A percentile compares a stretch with the other conserved stretches of the same genome.
phyloP scores from a whole-genome alignment of 2,797 vertebrate genomes.

The Alexandromys oeconomus region DNA sequence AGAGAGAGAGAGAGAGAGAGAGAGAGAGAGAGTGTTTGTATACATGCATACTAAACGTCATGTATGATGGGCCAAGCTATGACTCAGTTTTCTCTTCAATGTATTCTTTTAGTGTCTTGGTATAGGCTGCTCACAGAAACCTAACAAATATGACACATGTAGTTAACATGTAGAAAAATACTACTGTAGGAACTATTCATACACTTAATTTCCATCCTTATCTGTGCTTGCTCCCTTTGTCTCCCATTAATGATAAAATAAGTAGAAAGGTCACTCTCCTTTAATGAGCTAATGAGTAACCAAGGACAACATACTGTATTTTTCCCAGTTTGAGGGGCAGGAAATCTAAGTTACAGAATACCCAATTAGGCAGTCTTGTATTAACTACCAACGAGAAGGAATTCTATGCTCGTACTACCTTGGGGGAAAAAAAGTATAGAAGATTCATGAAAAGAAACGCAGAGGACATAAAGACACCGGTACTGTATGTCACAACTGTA shows the following conservation, averaged over 20 bases:
- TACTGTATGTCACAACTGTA: slow-evolving; percentile 15
- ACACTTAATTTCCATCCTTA: not conserved
- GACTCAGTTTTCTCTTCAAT: not conserved
- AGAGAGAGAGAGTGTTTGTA: no score
- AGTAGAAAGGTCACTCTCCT: slow-evolving; percentile 2
- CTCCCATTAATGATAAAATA: not conserved
- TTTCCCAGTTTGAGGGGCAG: not conserved
- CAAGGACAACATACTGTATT: slow-evolving; percentile 49
- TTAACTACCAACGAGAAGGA: slow-evolving; percentile 7
- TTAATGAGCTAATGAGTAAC: slow-evolving; percentile 60
- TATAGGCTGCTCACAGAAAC: not conserved
- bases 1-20: not conserved
- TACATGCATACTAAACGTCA: not conserved
- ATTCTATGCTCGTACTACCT: not conserved
- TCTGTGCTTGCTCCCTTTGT: not conserved
- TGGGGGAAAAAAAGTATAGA: not conserved
- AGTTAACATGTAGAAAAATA: not conserved
- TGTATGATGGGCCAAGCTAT: not conserved
- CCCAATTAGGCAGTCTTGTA: slow-evolving; percentile 25
- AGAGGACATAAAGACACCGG: not conserved
- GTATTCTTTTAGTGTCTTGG: not conserved
- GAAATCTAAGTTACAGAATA: slow-evolving; percentile 24
- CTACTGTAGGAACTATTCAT: not conserved
- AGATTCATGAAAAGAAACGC: not conserved
- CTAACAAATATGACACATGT: not conserved